phyloP scores from a whole-genome alignment of 2,888 invertebrate species.

The Orthosia gothica region DNA sequence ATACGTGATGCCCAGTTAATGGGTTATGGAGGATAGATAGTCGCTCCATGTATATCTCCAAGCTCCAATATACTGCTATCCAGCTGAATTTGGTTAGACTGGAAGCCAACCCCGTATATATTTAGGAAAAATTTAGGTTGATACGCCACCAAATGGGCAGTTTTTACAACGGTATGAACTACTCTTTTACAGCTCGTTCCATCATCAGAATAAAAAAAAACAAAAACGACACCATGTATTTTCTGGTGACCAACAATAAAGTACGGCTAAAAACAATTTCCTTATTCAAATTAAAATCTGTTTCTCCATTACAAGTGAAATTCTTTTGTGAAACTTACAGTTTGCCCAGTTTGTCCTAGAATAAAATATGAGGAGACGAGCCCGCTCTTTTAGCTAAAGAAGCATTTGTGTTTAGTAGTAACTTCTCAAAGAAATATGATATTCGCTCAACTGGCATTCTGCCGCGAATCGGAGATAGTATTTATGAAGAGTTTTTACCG shows the following conservation, averaged over 20 bases:
- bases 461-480: not conserved
- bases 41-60: too few relatives aligned
- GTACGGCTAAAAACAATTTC: not conserved
- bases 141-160: too few relatives aligned
- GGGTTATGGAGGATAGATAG: too few relatives aligned
- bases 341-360: slow-evolving; percentile 2
- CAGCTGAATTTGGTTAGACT: too few relatives aligned
- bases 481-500: not conserved
- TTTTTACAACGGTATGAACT: too few relatives aligned
- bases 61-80: too few relatives aligned
- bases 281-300: not conserved
- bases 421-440: slow-evolving; percentile 34
- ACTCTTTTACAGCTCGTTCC: too few relatives aligned
- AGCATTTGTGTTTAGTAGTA: slow-evolving; percentile 18
- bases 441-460: slow-evolving; percentile 5
- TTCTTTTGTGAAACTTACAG: not conserved
- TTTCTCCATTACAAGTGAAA: not conserved
- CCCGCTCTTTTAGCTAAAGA: not conserved
- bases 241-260: not conserved
- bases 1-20: too few relatives aligned
- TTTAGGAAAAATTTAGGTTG: too few relatives aligned
- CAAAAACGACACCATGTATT: not conserved
- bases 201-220: too few relatives aligned
- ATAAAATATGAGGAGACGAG: slow-evolving; percentile 17
- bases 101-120: too few relatives aligned